These are phyloP conservation scores for Cotesia typhae DNA, from an alignment of 1,140 invertebrate species.

Conservation along the genomic window DNA sequence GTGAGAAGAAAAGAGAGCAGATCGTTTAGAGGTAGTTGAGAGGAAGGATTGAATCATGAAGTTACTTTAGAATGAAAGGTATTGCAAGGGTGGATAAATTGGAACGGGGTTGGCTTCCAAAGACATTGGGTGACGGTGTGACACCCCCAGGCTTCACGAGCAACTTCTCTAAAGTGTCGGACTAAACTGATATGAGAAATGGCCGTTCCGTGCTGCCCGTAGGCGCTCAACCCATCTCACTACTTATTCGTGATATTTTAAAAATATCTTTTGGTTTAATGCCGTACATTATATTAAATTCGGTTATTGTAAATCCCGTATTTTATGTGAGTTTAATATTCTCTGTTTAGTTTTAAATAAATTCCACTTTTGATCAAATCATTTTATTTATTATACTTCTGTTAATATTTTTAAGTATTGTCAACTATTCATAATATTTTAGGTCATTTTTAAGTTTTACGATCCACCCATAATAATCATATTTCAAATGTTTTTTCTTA, in stretches of 20 bases:
- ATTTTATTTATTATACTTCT: too few relatives aligned
- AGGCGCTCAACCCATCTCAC: conserved; percentile 52
- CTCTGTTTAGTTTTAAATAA: too few relatives aligned
- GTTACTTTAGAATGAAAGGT: conserved; percentile 36
- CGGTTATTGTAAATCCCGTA: background rate
- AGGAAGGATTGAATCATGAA: conserved; percentile 33
- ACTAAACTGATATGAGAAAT: conserved; percentile 66
- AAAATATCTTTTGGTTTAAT: too few relatives aligned
- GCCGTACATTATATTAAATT: too few relatives aligned
- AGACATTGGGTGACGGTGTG: conserved; percentile 58
- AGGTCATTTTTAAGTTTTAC: too few relatives aligned
- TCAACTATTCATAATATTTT: too few relatives aligned
- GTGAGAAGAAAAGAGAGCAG: too few relatives aligned
- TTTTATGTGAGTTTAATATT: background rate
- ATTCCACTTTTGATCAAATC: too few relatives aligned
- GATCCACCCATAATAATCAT: too few relatives aligned
- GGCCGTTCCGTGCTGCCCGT: conserved; percentile 62
- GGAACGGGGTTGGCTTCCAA: conserved; percentile 41
- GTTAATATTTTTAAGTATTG: too few relatives aligned
- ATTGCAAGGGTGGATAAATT: conserved; percentile 35
- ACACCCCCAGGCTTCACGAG: conserved; percentile 50
- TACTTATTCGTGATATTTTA: conserved; percentile 56
- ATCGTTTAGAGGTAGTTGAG: conserved; percentile 31
- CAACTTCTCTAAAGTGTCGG: conserved; percentile 64
- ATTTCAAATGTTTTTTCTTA: too few relatives aligned